Evolutionary conservation across 2,888 invertebrate genomes (phyloP), one percentile per base, ranked within the genome.

Genomic region (Neria commutata): DNA sequence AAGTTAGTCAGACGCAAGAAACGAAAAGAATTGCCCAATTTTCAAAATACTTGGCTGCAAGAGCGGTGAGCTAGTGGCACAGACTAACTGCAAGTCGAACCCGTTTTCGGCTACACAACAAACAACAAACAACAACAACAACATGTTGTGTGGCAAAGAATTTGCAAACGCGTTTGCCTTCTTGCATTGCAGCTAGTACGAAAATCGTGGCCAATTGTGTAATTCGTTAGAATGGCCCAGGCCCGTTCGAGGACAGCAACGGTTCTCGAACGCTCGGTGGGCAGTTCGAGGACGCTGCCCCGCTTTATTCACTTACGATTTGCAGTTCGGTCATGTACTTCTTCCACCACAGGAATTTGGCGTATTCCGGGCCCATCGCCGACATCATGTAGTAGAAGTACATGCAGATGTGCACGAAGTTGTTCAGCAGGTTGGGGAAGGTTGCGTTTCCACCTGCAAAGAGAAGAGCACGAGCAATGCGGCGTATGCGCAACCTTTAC

Each of bases 351-450:
- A 96, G 84, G 80, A 91, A 95, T 80, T 90, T 89, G 77, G 93
- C 92, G 77, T 90, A 92, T 70, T 90, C 87, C 1, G 95, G 96
- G 40, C 96, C 92, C 83, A 95, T 84, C 1, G 95, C 95, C 0
- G 97, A 89, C 73, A 96, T 81, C 85, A 96, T 86, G 74, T 95
- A 95, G 80, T 97, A 98, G 34, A 90, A 86, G 80, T 97, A 97
- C 96, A 98, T 97, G 71, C 96, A 87, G 60, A 97, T 90, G 77
- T 97, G 97, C 19, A 98, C 95, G 72, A 96, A 95, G 46, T 95
- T 92, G 83, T 97, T 97, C 67, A 96, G 86, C 61, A 95, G 75
- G 72, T 82, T 82, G 56, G 82, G 82, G 72, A 82, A 81, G 52
- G 82, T 82, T 53, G 82, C 81, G 67, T 82, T 82, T 55, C 82